Conservation (phyloP, 1,140 invertebrate genomes). For the Caenorhabditis inopinata region DNA sequence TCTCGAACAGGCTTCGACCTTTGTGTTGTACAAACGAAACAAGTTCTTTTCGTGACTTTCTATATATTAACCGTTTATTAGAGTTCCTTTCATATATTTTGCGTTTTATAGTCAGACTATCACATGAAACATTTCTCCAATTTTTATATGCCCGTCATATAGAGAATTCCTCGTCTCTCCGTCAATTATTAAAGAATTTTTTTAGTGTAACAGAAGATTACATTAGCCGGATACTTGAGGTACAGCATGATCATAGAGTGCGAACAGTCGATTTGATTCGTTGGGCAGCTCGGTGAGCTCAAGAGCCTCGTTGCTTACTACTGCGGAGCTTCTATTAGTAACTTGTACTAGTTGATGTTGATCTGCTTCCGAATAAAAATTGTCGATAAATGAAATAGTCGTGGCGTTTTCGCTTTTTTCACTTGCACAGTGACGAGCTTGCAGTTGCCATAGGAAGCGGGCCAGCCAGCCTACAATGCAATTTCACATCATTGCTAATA, state of each 20-base stretch:
- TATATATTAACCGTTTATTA: too few relatives aligned
- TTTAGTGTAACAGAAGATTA: too few relatives aligned
- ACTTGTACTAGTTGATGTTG: background rate
- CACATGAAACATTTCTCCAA: too few relatives aligned
- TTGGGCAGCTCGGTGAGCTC: background rate
- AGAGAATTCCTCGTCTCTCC: too few relatives aligned
- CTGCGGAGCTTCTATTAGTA: background rate
- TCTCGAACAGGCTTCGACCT: too few relatives aligned
- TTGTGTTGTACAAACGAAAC: too few relatives aligned
- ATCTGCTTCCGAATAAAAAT: background rate
- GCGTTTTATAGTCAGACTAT: too few relatives aligned
- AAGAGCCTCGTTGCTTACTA: background rate
- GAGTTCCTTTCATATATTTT: too few relatives aligned
- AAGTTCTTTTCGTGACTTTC: too few relatives aligned
- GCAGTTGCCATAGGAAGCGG: slow-evolving; percentile 28
- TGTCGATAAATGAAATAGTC: background rate
- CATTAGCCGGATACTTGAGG: background rate
- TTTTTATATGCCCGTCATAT: too few relatives aligned
- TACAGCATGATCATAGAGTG: background rate
- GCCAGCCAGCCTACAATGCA: background rate
- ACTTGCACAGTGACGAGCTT: background rate
- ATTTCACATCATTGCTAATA: too few relatives aligned
- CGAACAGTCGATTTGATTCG: background rate
- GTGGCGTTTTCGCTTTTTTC: background rate
- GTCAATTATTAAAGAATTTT: too few relatives aligned